These are phyloP conservation scores for Drosophila austrosaltans DNA, from an alignment of 2,888 invertebrate genomes.

Conservation along the genomic window DNA sequence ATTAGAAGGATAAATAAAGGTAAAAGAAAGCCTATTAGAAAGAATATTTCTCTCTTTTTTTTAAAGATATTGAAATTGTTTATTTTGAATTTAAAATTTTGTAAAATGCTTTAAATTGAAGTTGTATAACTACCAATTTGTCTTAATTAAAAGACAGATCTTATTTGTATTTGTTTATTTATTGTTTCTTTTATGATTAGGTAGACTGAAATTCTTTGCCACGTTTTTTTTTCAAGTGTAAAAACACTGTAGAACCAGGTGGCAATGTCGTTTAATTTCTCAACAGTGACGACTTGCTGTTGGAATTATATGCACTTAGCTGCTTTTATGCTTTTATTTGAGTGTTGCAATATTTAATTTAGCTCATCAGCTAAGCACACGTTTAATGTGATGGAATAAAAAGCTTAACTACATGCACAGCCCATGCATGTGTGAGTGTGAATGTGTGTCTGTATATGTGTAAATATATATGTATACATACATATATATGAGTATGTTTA, in stretches of 20 bases:
- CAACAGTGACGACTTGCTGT: conserved; percentile 25
- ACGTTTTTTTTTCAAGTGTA: background rate
- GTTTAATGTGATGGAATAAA: conserved; percentile 34
- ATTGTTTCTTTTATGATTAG: background rate
- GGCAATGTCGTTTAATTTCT: conserved; percentile 34
- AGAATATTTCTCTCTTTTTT: no score
- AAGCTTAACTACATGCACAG: conserved; percentile 45
- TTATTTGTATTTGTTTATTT: background rate
- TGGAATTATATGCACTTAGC: conserved; percentile 43
- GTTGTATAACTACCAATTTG: no score
- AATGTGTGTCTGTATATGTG: conserved; percentile 17
- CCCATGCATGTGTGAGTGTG: conserved; percentile 39
- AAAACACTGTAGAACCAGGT: conserved; percentile 25
- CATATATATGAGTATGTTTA: background rate
- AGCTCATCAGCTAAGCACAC: conserved; percentile 61
- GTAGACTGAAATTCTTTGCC: background rate
- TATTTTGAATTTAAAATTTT: no score
- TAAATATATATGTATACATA: background rate
- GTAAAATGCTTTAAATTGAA: no score
- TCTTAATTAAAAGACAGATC: no score
- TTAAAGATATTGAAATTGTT: no score
- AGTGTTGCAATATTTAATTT: conserved; percentile 74
- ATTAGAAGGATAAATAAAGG: no score
- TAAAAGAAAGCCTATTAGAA: no score
- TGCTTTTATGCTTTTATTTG: conserved; percentile 65